Conservation (phyloP, 30 jellyfish, hydroid and myxozoan species). For the Aurelia aurita complex sp. Pacific region DNA sequence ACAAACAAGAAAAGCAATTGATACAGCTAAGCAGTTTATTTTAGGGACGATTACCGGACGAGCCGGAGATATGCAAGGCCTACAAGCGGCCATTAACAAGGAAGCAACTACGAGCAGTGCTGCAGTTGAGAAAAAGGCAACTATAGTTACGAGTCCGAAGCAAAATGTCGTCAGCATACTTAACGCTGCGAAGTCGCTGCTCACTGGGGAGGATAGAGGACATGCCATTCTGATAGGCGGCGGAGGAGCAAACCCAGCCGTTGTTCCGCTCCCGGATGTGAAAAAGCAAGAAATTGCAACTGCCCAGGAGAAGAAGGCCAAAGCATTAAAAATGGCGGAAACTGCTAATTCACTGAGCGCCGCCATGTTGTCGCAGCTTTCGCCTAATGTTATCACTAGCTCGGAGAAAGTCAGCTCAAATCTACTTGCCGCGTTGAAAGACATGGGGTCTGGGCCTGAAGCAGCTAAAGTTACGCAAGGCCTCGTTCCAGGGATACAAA, state of each 20-base stretch:
- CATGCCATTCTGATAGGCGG: constrained; percentile 46
- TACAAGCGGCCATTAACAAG: background rate
- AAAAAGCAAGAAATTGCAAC: constrained; percentile 28
- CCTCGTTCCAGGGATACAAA: constrained; percentile 47
- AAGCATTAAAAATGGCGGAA: constrained; percentile 60
- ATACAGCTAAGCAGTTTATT: constrained; percentile 49
- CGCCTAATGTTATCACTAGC: constrained; percentile 41
- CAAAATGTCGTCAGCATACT: constrained; percentile 51
- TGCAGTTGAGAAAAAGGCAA: constrained; percentile 19
- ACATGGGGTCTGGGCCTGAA: constrained; percentile 67
- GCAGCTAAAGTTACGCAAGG: constrained; percentile 22
- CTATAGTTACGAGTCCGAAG: constrained; percentile 42
- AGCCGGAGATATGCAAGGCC: constrained; percentile 25
- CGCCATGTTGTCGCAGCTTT: constrained; percentile 66
- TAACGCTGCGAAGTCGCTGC: constrained; percentile 58
- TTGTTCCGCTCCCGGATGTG: constrained; percentile 43
- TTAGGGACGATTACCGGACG: constrained; percentile 68
- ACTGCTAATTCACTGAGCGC: constrained; percentile 55
- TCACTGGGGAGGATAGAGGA: constrained; percentile 40
- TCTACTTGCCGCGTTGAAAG: constrained; percentile 72
- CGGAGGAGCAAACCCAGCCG: constrained; percentile 28
- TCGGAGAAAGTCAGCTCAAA: constrained; percentile 48
- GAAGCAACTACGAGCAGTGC: background rate
- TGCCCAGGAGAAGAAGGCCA: constrained; percentile 49
- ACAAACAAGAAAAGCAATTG: constrained; percentile 61